Base-by-base conservation (phyloP, 2,888 invertebrate genomes). In the Ophonus ardosiacus region DNA sequence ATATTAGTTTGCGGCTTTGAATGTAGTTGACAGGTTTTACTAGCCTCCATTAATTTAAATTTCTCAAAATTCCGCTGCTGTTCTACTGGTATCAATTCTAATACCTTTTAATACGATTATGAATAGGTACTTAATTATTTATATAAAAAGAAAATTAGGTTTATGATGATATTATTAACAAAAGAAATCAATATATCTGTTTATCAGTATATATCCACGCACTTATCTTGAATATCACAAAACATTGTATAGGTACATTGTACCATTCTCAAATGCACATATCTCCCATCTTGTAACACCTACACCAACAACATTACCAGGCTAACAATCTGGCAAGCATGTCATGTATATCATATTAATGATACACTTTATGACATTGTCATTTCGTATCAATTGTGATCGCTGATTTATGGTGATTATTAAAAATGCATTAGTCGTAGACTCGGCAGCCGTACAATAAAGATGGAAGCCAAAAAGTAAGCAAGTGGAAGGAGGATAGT, bases 361-460 rank as follows among this genome's bases (percentile, higher is more conserved):
- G 71, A 43, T 71, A 71, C 71, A 71, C 71, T 63, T 63, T 63
- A 63, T 21, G 63, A 63, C 63, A 63, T 76, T 40, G 43, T 56
- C 57, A 57, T 57, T 57, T 56, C n/a, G 56, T 10, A 68, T 81
- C 68, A 51, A 81, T 81, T 65, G 56, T 81, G 51, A 80, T 61
- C 65, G 15, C 13, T 43, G 81, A 81, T 81, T 81, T 81, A 81
- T 81, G 81, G 38, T 81, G 81, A 81, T 81, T 65, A 81, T 81
- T 81, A 81, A 81, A 81, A 81, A 81, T 81, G 81, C 81, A 81
- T 81, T 81, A 81, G 81, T 81, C 65, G 51, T 65, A 78, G 24
- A 15, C 78, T 57, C 78, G 57, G n/a, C 78, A 76, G 15, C 18
- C 68, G 38, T 63, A 7, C n/a, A 18, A 74, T 18, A 18, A 40